Conservation (phyloP, 2,888 invertebrate species). For the Tryphoninae sp. region DNA sequence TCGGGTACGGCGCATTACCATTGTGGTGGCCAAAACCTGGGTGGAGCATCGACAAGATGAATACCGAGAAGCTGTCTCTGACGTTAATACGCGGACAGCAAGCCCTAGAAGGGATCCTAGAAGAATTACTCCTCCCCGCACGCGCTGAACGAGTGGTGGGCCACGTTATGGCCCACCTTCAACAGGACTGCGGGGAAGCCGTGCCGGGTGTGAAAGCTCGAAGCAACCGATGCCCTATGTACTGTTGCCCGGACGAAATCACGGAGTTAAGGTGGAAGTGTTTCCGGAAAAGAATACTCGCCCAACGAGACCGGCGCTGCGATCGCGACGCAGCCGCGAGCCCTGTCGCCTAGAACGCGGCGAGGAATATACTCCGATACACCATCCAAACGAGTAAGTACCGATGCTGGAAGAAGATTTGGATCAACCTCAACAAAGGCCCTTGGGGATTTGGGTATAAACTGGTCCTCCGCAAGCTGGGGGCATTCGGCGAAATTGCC, state of each 20-base stretch:
- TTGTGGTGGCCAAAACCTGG: neutral
- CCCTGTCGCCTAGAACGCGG: constrained; percentile 23
- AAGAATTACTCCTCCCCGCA: too few relatives aligned
- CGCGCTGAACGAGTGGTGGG: too few relatives aligned
- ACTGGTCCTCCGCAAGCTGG: constrained; percentile 48
- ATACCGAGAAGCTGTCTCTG: too few relatives aligned
- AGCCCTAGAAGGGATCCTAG: too few relatives aligned
- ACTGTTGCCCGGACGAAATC: neutral
- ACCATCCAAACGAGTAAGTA: constrained; percentile 46
- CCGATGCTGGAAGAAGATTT: constrained; percentile 47
- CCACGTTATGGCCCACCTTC: too few relatives aligned
- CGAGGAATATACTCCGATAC: constrained; percentile 29
- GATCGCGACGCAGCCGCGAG: constrained; percentile 1
- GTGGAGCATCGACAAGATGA: too few relatives aligned
- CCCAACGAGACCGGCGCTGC: constrained; percentile 27
- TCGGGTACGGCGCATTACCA: neutral
- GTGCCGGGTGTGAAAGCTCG: too few relatives aligned
- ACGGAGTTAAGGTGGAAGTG: constrained; percentile 25
- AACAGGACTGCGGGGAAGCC: too few relatives aligned
- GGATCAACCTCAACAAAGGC: constrained; percentile 33
- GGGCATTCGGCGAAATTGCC: constrained; percentile 15
- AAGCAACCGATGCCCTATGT: too few relatives aligned
- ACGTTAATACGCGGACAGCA: too few relatives aligned
- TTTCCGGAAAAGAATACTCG: neutral
- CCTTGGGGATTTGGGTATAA: constrained; percentile 59